A percentile compares a stretch with the other conserved stretches of the same genome.
phyloP scores from a whole-genome alignment of 2,113 vertebrate genomes.

The Phaetusa simplex region DNA sequence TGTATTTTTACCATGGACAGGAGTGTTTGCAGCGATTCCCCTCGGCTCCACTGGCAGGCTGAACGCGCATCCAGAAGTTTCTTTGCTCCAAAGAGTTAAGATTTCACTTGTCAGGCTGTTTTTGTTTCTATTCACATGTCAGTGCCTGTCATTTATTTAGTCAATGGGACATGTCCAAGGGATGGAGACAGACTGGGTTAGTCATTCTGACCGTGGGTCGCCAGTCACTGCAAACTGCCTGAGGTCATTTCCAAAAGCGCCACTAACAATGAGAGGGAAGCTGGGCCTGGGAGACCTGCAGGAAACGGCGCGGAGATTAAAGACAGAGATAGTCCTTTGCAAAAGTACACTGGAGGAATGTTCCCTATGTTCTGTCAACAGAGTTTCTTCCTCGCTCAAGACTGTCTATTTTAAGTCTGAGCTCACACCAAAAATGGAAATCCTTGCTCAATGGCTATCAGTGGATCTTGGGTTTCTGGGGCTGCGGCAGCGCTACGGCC shows the following conservation, averaged over 20 bases:
- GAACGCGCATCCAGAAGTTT: neutral
- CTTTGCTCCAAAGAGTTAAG: conserved; percentile 46
- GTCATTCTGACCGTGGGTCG: conserved; percentile 67
- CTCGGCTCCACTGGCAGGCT: neutral
- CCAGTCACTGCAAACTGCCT: conserved; percentile 57
- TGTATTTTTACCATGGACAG: fast-evolving
- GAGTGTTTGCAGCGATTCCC: neutral
- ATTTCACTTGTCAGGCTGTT: conserved; percentile 52
- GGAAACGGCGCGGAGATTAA: conserved; percentile 67
- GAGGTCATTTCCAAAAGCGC: conserved; percentile 71
- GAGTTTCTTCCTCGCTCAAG: conserved; percentile 64
- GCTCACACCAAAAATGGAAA: conserved; percentile 65
- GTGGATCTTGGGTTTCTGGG: conserved; percentile 27
- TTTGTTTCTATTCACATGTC: conserved; percentile 63
- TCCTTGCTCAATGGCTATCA: conserved; percentile 35
- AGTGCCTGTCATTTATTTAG: conserved; percentile 66
- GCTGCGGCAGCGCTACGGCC: neutral
- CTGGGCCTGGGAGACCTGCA: conserved; percentile 63
- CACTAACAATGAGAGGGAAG: conserved; percentile 66
- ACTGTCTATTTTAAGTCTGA: conserved; percentile 68
- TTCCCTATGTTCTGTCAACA: conserved; percentile 60
- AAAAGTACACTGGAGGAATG: conserved; percentile 62
- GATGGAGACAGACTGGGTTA: conserved; percentile 73
- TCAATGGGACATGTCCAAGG: conserved; percentile 61
- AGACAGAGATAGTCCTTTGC: conserved; percentile 67